Percentiles rank a stretch among this genome's conserved stretches.
These are phyloP conservation scores for Edolisoma coerulescens DNA, from an alignment of 2,113 vertebrate species.

Conservation along the genomic window DNA sequence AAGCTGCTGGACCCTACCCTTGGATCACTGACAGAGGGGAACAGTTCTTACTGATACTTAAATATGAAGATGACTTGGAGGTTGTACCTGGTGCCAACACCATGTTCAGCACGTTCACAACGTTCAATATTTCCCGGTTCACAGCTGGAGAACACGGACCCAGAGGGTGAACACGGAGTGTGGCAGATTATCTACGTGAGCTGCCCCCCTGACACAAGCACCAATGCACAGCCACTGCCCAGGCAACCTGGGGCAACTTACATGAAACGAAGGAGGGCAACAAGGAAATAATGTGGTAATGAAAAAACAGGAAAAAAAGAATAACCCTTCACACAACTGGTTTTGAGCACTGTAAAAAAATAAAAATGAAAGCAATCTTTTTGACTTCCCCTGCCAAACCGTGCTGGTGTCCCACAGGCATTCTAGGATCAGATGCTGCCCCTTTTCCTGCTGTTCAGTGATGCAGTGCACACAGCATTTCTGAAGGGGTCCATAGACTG, in stretches of 20 bases:
- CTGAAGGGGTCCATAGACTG: conserved; percentile 38
- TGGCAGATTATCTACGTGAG: background rate
- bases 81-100: background rate
- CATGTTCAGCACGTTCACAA: background rate
- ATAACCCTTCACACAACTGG: background rate
- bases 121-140: accelerated
- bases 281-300: background rate
- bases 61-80: background rate
- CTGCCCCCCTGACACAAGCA: background rate
- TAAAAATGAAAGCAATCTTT: background rate
- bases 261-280: background rate
- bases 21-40: background rate
- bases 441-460: conserved; percentile 14
- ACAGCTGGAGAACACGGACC: background rate
- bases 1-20: background rate
- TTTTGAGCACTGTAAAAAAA: background rate
- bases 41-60: background rate
- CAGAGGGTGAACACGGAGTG: background rate
- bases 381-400: background rate
- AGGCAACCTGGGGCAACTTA: background rate
- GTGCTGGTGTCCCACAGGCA: background rate
- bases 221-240: background rate
- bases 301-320: background rate
- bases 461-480: conserved; percentile 26
- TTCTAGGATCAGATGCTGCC: background rate